phyloP scores from a whole-genome alignment of 2,888 invertebrate genomes.

The Brachyptera putata region DNA sequence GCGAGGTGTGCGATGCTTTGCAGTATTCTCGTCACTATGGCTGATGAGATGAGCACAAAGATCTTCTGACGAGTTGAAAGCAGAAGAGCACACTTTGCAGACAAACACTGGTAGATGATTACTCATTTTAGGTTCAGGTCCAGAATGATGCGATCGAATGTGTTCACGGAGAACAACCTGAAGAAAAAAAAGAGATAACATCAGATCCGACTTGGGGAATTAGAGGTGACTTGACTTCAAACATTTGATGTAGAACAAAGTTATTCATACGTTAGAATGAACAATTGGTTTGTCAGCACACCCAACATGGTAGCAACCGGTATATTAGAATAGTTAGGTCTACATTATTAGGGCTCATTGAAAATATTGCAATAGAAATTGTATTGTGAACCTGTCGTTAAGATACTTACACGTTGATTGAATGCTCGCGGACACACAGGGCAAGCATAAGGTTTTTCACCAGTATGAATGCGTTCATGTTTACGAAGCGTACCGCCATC shows the following conservation, averaged over 20 bases:
- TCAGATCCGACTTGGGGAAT: too few species aligned
- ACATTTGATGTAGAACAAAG: too few species aligned
- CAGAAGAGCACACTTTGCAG: slow-evolving; percentile 72
- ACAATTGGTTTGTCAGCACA: too few species aligned
- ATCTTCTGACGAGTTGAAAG: slow-evolving; percentile 66
- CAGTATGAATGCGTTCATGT: slow-evolving; percentile 80
- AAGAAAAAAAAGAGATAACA: slow-evolving; percentile 13
- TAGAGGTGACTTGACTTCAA: too few species aligned
- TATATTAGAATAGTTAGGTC: too few species aligned
- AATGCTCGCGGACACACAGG: slow-evolving; percentile 83
- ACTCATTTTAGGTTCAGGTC: slow-evolving; percentile 66
- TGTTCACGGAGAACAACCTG: slow-evolving; percentile 76
- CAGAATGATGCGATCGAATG: slow-evolving; percentile 81
- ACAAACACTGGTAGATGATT: slow-evolving; percentile 61
- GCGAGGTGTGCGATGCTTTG: slow-evolving; percentile 73
- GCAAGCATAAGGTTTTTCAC: slow-evolving; percentile 82
- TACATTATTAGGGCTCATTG: too few species aligned
- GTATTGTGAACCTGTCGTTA: too few species aligned
- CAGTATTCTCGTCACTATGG: slow-evolving; percentile 82
- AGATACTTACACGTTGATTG: slow-evolving; percentile 57
- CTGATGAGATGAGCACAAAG: slow-evolving; percentile 78
- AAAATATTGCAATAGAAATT: too few species aligned
- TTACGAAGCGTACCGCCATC: slow-evolving; percentile 81
- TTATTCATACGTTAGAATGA: too few species aligned
- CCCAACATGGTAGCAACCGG: too few species aligned